Evolutionary conservation across 2,797 vertebrate species (phyloP).

Genomic region (Ptychobarbus kaznakovi): DNA sequence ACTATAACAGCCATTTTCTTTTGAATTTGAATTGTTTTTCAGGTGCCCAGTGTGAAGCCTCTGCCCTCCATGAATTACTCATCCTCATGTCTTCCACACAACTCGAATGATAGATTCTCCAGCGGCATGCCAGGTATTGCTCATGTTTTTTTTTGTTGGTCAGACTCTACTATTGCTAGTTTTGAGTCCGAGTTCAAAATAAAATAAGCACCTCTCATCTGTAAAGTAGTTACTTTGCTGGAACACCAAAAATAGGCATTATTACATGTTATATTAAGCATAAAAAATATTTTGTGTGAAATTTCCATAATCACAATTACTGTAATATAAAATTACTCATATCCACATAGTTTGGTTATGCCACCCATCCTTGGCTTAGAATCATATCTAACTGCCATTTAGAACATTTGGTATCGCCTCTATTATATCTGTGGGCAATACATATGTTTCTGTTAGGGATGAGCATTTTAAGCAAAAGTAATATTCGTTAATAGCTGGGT

Average conservation of each 20-base stretch:
- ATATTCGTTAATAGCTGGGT: no score
- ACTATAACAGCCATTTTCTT: not conserved
- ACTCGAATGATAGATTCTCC: conserved; percentile 65
- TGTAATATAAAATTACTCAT: not conserved
- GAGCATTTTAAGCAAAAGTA: no score
- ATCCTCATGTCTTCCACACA: conserved; percentile 55
- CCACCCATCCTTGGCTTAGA: not conserved
- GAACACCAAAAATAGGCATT: not conserved
- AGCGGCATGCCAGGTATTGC: conserved; percentile 53
- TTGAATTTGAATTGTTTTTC: conserved; percentile 25
- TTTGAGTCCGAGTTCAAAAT: not conserved
- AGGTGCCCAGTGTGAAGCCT: conserved; percentile 67
- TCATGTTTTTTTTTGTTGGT: not conserved
- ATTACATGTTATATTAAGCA: not conserved
- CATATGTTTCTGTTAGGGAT: not conserved
- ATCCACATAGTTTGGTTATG: not conserved
- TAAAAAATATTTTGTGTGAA: not conserved
- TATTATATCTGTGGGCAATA: not conserved
- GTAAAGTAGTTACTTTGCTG: not conserved
- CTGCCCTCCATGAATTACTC: conserved; percentile 57
- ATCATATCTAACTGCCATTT: not conserved
- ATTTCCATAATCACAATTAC: not conserved
- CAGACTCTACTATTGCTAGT: not conserved
- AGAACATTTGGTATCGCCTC: not conserved
- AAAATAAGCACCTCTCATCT: not conserved